Conservation (phyloP, 2,797 vertebrate species). For the Sebastes reedi region DNA sequence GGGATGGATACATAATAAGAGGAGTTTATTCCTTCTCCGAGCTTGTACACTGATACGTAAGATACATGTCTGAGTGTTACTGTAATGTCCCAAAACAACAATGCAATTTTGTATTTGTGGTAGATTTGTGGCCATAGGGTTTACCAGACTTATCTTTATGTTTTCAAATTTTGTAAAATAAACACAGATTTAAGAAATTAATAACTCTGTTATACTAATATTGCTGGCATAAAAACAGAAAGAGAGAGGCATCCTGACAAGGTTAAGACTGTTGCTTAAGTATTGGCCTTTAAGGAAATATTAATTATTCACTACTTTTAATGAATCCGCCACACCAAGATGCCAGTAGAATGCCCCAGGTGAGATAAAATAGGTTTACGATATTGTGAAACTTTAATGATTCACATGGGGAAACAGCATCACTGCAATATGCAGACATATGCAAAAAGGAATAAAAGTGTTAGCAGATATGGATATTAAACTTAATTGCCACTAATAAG, state of each 20-base stretch:
- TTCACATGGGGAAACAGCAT: background rate
- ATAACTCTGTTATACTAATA: background rate
- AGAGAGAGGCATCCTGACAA: background rate
- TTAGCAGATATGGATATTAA: slow-evolving; percentile 7
- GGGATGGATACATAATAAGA: background rate
- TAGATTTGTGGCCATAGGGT: background rate
- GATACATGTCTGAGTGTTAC: background rate
- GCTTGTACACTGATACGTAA: background rate
- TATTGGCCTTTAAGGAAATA: slow-evolving; percentile 23
- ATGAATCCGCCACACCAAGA: slow-evolving; percentile 18
- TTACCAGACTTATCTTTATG: background rate
- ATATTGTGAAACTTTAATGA: slow-evolving; percentile 26
- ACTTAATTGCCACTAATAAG: background rate
- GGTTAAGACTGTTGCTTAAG: background rate
- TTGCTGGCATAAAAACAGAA: background rate
- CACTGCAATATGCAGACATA: slow-evolving; percentile 8
- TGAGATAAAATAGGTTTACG: slow-evolving; percentile 29
- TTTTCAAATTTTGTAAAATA: background rate
- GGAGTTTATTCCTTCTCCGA: background rate
- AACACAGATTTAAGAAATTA: background rate
- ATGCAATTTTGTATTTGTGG: background rate
- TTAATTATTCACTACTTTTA: slow-evolving; percentile 41
- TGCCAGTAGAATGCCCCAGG: slow-evolving; percentile 14
- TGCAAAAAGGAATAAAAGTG: background rate
- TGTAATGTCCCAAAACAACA: background rate